Evolutionary conservation across 1,140 invertebrate genomes (phyloP), one percentile per base, ranked within the genome.

Genomic region (Semibalanus balanoides): DNA sequence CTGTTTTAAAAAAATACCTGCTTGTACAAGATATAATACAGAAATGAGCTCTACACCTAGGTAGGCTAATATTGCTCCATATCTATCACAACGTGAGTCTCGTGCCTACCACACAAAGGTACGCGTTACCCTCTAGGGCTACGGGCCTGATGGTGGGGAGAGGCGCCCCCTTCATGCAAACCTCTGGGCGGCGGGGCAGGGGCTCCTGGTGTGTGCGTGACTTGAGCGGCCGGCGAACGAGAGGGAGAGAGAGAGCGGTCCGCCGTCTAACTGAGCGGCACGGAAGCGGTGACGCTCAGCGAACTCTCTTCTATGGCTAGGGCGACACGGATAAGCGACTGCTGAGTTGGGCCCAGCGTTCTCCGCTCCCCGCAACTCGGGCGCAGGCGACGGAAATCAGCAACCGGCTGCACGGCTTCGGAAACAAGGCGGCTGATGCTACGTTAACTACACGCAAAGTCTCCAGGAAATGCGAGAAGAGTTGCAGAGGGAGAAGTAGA

Each of bases 11-110:
- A 64, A 64, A 64, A 64, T 64, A 64, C 51, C 51, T 64, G 51
- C 51, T 64, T 64, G 51, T 64, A 64, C 51, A 64, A 64, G 51
- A 64, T 64, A 64, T 64, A 64, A 64, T 64, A 64, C 51, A 64
- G 51, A 64, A 64, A 64, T 64, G 51, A 64, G 51, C 51, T 1
- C 51, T 64, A 64, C 51, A 64, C 51, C 51, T 64, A 64, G 11
- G 51, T 64, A 64, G 51, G 51, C 51, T 64, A 64, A 64, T 64
- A 64, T 64, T 64, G 51, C 51, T 64, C 51, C 51, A 64, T 64
- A 64, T 64, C 51, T 64, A 64, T 64, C 51, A 64, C 51, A 64
- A 64, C 51, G 51, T 64, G 51, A 64, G 14, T 64, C 51, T 40
- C 51, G 51, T 64, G 51, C 51, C 51, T 64, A 64, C 51, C 22